Percentiles rank a stretch among this genome's conserved stretches.
Conservation (phyloP, 2,113 vertebrate species). For the Zosterops lateralis region DNA sequence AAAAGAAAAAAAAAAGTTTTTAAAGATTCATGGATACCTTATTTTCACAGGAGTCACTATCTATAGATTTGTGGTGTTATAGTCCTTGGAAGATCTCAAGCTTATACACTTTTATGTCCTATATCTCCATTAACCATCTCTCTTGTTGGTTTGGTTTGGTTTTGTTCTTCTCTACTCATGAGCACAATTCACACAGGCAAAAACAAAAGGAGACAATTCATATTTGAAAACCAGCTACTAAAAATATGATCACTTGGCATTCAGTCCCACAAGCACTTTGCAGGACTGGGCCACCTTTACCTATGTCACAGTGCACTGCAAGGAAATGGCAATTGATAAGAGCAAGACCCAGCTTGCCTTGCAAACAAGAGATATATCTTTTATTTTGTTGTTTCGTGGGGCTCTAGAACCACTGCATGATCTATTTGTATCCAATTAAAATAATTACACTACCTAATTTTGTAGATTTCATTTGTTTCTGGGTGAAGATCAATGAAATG, state of each 20-base stretch:
- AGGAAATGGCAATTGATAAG: not conserved
- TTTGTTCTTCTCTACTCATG: not conserved
- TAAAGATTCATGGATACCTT: fast-evolving
- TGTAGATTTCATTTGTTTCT: not conserved
- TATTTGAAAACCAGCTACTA: not conserved
- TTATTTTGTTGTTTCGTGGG: not conserved
- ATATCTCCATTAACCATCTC: fast-evolving
- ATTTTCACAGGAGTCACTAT: not conserved
- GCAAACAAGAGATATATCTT: not conserved
- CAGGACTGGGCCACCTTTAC: not conserved
- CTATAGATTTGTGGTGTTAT: not conserved
- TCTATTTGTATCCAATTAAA: not conserved
- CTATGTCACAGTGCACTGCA: not conserved
- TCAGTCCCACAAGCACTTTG: not conserved
- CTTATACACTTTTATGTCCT: not conserved
- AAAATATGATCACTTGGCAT: not conserved
- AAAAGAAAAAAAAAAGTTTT: fast-evolving
- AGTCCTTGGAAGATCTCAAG: not conserved
- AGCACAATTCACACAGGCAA: not conserved
- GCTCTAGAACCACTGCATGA: not conserved
- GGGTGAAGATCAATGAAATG: not conserved
- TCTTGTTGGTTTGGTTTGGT: not conserved
- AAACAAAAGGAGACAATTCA: not conserved
- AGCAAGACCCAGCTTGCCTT: not conserved
- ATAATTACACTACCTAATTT: not conserved